Evolutionary conservation across 2,113 vertebrate genomes (phyloP).

Genomic region (Illadopsis cleaveri): DNA sequence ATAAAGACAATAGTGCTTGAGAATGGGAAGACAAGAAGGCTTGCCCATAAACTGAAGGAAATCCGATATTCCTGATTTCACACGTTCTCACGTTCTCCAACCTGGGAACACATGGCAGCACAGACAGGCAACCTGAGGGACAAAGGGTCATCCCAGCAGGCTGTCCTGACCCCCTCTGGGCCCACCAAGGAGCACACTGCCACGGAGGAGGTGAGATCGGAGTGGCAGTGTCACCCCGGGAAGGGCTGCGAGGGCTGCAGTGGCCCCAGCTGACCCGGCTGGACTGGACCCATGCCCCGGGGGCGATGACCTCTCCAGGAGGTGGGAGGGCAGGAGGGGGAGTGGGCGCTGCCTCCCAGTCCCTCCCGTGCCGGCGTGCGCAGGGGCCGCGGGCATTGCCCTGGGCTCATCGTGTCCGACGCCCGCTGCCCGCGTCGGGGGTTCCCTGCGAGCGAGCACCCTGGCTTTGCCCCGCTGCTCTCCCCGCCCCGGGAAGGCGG

Average conservation of each 20-base stretch:
- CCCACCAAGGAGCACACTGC: neutral
- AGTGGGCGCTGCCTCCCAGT: neutral
- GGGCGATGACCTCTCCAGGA: neutral
- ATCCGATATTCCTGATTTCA: neutral
- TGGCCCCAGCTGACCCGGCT: neutral
- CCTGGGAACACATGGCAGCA: neutral
- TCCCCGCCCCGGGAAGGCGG: neutral
- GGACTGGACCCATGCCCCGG: neutral
- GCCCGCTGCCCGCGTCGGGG: neutral
- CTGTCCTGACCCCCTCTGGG: too few relatives aligned
- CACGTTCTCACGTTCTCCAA: neutral
- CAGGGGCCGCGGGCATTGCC: too few relatives aligned
- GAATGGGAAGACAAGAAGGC: neutral
- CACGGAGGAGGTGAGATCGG: too few relatives aligned
- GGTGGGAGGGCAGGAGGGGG: neutral
- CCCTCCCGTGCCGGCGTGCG: neutral
- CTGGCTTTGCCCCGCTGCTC: neutral
- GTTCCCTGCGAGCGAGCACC: rapidly evolving
- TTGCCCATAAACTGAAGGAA: neutral
- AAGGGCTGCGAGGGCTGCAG: neutral
- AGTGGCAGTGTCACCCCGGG: neutral
- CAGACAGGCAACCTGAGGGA: neutral
- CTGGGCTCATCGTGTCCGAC: rapidly evolving
- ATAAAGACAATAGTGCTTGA: neutral
- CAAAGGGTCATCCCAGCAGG: too few relatives aligned